These are phyloP conservation scores for Phaenicophaeus curvirostris DNA, from an alignment of 2,797 vertebrate genomes.

Conservation along the genomic window DNA sequence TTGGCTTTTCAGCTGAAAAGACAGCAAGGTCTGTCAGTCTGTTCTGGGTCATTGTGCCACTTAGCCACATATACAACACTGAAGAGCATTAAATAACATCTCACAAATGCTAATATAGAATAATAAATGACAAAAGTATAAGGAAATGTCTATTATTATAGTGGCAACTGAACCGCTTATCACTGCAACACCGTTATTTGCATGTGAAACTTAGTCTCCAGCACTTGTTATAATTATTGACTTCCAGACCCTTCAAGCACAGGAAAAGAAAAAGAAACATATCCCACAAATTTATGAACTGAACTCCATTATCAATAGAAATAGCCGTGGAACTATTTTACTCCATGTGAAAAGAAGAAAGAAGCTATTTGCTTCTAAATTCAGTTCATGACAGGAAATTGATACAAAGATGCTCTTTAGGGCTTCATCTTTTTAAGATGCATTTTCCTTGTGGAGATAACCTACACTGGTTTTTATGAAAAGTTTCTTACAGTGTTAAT, in stretches of 20 bases:
- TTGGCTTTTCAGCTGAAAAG: constrained; percentile 40
- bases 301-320: not conserved
- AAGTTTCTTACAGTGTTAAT: not conserved
- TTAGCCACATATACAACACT: not conserved
- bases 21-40: constrained; percentile 27
- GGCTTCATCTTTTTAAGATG: not conserved
- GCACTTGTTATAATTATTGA: not conserved
- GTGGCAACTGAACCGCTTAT: not conserved
- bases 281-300: not conserved
- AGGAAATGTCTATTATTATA: not conserved
- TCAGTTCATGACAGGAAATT: not conserved
- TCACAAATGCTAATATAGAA: not conserved
- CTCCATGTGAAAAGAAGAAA: not conserved
- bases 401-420: not conserved
- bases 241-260: not conserved
- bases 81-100: constrained; percentile 39
- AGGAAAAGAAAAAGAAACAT: not conserved
- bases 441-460: not conserved
- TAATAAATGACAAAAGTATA: constrained; percentile 21
- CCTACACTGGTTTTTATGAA: not conserved
- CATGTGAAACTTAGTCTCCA: not conserved
- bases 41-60: constrained; percentile 42
- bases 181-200: constrained; percentile 39
- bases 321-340: not conserved
- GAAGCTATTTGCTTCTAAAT: not conserved